Evolutionary conservation across 2,113 vertebrate species (phyloP).

Genomic region (Hemibagrus wyckioides): DNA sequence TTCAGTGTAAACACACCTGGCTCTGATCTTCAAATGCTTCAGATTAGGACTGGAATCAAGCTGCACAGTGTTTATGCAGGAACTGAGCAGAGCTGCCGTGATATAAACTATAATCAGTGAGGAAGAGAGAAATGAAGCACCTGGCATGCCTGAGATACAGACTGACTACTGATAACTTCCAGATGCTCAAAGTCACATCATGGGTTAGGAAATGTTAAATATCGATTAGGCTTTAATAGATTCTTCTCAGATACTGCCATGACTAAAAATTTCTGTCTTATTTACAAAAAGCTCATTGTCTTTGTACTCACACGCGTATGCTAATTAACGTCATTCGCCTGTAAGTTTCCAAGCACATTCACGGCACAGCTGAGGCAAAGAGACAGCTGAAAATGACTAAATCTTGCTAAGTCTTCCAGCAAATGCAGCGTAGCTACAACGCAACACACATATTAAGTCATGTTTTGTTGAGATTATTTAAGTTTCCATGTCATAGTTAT

Average conservation of each 20-base stretch:
- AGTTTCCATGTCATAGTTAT: no score
- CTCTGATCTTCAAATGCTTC: constrained; percentile 5
- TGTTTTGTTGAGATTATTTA: no score
- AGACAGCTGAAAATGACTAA: not conserved
- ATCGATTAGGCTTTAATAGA: not conserved
- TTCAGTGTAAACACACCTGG: constrained; percentile 22
- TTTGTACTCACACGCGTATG: not conserved
- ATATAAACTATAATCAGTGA: constrained; percentile 30
- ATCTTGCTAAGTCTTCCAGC: not conserved
- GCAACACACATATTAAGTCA: not conserved
- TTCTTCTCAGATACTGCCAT: not conserved
- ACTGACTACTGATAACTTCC: not conserved
- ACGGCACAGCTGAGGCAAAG: not conserved
- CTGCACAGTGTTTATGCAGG: not conserved
- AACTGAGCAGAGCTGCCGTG: not conserved
- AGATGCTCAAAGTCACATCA: constrained; percentile 1
- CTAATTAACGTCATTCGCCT: not conserved
- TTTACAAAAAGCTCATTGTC: not conserved
- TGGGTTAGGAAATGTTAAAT: not conserved
- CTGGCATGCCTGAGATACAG: not conserved
- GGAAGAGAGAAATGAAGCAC: constrained; percentile 9
- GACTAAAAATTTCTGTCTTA: not conserved
- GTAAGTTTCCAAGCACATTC: not conserved
- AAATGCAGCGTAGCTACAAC: not conserved
- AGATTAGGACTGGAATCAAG: not conserved